Conservation (phyloP, 2,797 vertebrate species). For the Neosilurus hyrtlii region DNA sequence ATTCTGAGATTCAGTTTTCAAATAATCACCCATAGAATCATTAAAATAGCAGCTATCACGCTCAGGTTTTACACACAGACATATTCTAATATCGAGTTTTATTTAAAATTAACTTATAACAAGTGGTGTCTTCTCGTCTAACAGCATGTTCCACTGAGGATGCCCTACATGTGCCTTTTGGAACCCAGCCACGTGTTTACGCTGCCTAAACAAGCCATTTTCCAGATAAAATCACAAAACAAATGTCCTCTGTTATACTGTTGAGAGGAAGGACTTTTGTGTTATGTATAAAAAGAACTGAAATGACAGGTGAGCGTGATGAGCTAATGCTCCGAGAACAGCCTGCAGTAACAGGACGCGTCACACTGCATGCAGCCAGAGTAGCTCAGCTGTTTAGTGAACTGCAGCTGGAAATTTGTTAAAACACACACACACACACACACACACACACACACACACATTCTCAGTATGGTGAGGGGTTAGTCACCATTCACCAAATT, state of each 20-base stretch:
- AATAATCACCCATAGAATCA: too few relatives aligned
- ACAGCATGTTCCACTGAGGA: not conserved
- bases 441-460: too few relatives aligned
- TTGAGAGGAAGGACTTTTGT: slow-evolving; percentile 14
- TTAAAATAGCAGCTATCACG: too few relatives aligned
- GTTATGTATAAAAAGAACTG: slow-evolving; percentile 19
- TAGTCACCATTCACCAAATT: not conserved
- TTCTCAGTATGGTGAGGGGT: not conserved
- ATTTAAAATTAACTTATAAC: too few relatives aligned
- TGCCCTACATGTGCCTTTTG: slow-evolving; percentile 24
- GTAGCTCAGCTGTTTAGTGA: slow-evolving; percentile 1
- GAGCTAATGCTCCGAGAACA: slow-evolving; percentile 36
- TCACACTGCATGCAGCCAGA: slow-evolving; percentile 1
- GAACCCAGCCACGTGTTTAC: slow-evolving; percentile 7
- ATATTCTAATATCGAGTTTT: too few relatives aligned
- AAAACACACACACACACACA: too few relatives aligned
- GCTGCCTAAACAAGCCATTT: slow-evolving; percentile 13
- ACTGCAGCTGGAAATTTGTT: slow-evolving; percentile 15
- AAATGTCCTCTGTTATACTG: slow-evolving; percentile 14
- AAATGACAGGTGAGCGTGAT: slow-evolving; percentile 22
- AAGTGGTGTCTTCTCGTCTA: too few relatives aligned
- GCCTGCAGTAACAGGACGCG: slow-evolving; percentile 7
- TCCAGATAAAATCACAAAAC: slow-evolving; percentile 12
- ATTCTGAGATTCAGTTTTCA: too few relatives aligned
- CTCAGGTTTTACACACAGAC: too few relatives aligned